Conservation (phyloP, 2,113 vertebrate species). For the Climacteris rufus region DNA sequence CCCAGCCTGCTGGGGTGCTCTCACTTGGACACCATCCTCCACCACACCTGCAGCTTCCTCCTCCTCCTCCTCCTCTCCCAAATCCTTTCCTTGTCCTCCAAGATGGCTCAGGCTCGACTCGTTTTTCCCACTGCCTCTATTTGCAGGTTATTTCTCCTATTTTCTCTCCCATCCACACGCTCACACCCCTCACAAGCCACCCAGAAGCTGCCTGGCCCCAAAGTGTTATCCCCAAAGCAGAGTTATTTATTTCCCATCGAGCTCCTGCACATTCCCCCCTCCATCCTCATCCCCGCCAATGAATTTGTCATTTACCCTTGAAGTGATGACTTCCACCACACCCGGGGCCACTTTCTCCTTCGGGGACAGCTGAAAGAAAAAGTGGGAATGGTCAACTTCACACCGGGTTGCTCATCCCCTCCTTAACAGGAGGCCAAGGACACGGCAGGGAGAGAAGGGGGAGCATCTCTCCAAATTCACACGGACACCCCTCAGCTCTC, state of each 20-base stretch:
- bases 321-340: constrained; percentile 57
- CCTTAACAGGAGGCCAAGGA: not conserved
- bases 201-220: not conserved
- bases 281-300: not conserved
- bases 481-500: not conserved
- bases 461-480: constrained; percentile 65
- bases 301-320: constrained; percentile 62
- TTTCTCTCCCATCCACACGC: accelerated
- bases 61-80: not conserved
- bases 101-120: not conserved
- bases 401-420: not conserved
- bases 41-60: not conserved
- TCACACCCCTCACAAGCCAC: not conserved
- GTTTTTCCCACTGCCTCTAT: accelerated
- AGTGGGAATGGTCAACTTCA: constrained; percentile 26
- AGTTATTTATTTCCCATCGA: not conserved
- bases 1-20: not conserved
- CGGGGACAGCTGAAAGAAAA: constrained; percentile 51
- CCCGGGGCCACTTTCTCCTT: constrained; percentile 51
- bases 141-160: not conserved
- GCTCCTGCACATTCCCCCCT: not conserved
- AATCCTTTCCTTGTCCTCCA: accelerated
- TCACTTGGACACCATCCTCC: not conserved
- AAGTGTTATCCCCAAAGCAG: not conserved
- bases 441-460: constrained; percentile 19